These are phyloP conservation scores for Hedya salicella DNA, from an alignment of 2,888 invertebrate genomes.

Conservation along the genomic window DNA sequence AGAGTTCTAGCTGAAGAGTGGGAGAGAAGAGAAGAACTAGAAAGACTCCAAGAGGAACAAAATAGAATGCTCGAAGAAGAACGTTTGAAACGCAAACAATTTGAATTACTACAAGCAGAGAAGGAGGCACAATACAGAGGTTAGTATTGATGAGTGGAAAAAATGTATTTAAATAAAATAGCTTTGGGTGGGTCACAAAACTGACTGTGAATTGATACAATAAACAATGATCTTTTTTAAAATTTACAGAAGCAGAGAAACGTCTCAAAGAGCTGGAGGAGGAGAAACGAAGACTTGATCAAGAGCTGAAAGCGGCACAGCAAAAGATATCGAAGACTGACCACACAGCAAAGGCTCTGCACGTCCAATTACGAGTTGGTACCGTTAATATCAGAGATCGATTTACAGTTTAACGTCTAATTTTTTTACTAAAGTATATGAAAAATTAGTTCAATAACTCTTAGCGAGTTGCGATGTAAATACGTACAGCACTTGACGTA, in stretches of 20 bases:
- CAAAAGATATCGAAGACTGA: conserved; percentile 89
- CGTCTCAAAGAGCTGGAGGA: conserved; percentile 89
- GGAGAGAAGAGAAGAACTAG: conserved; percentile 92
- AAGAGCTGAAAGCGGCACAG: conserved; percentile 88
- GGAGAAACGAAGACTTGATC: conserved; percentile 88
- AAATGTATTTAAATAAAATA: not conserved
- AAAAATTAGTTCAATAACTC: too few relatives aligned
- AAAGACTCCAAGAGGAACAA: conserved; percentile 92
- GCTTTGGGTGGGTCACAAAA: not conserved
- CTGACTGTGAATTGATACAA: not conserved
- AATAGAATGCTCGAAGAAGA: conserved; percentile 89
- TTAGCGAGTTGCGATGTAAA: too few relatives aligned
- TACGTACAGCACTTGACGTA: too few relatives aligned
- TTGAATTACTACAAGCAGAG: conserved; percentile 89
- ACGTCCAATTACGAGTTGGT: conserved; percentile 74
- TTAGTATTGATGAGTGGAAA: conserved; percentile 53
- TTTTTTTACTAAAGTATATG: too few relatives aligned
- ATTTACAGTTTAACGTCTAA: too few relatives aligned
- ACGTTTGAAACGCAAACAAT: conserved; percentile 89
- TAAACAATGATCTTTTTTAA: not conserved
- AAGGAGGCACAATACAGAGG: conserved; percentile 89
- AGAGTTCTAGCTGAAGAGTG: conserved; percentile 92
- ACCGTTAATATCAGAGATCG: too few relatives aligned
- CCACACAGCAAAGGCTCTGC: conserved; percentile 76
- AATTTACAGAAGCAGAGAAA: conserved; percentile 87